Base-by-base conservation (phyloP, 2,888 invertebrate genomes). In the Lepetodrilus schrolli region DNA sequence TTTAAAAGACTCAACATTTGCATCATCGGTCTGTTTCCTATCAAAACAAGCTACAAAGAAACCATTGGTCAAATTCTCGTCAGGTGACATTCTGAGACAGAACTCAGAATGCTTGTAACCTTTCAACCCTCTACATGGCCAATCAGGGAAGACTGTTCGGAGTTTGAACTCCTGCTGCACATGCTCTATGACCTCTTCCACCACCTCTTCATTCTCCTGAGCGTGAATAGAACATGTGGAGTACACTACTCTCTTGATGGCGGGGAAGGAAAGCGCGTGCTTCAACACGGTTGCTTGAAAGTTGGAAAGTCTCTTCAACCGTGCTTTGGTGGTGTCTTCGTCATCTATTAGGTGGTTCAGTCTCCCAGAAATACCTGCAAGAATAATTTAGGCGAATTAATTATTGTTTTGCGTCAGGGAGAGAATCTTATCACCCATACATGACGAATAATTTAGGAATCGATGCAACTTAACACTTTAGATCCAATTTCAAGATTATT, bases 21-120 rank as follows among this genome's bases (percentile, higher is more conserved):
- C n/a, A n/a, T n/a, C n/a, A n/a, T n/a, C n/a, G n/a, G n/a, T n/a
- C n/a, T n/a, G n/a, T 17, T 70, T 43, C 49, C 74, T 74, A 10
- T 80, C 95, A 84, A 99, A 94, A 69, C 97, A 93, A 0, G 98
- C 97, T 38, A 99, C 93, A 91, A 99, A 99, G 91, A 99, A 98
- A 1, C 99, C 99, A 89, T 95, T 97, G 0, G 97, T 96, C 4
- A 93, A 91, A 91, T 97, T 96, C 0, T 92, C 91, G 4, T 95
- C 93, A 0, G 95, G 94, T 80, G 92, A 93, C 0, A 96, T 93
- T 86, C 96, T 95, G 48, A 99, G 88, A 88, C 97, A 97, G 78
- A 93, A 93, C 5, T 93, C 92, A 21, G 87, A 88, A 78, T 88
- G 85, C 36, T 86, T 84, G 75, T 86, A 88, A 17, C 81, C 78